A percentile compares a stretch with the other conserved stretches of the same genome.
These are phyloP conservation scores for Epinephelus moara DNA, from an alignment of 2,113 vertebrate species.

Conservation along the genomic window DNA sequence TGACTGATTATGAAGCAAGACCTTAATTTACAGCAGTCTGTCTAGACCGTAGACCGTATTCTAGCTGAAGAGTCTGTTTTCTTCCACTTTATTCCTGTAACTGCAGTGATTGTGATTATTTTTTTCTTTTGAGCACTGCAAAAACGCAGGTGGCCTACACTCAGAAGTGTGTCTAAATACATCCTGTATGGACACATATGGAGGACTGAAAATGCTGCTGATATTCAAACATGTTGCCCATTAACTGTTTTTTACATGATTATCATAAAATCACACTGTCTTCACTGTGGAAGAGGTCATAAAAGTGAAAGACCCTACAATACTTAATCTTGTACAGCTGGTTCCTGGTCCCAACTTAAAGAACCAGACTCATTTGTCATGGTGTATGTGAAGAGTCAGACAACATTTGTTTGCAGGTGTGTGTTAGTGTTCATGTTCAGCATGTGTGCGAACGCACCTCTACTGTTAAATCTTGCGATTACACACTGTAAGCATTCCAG, in stretches of 20 bases:
- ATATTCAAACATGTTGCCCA: background rate
- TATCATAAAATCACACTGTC: no score
- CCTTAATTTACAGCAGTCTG: no score
- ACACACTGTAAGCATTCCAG: conserved; percentile 63
- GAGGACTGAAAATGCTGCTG: background rate
- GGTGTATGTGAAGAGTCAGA: conserved; percentile 9
- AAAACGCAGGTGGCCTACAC: no score
- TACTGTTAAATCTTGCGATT: conserved; percentile 78
- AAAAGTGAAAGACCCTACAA: background rate
- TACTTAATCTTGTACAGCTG: background rate
- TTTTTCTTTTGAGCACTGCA: no score
- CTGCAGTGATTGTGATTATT: no score
- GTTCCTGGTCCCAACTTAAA: background rate
- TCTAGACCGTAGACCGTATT: no score
- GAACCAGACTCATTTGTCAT: background rate
- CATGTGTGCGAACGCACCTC: conserved; percentile 31
- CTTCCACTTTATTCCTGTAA: no score
- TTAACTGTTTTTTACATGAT: background rate
- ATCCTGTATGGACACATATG: background rate
- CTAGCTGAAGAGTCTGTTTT: no score
- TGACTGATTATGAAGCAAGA: no score
- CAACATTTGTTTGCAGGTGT: conserved; percentile 20
- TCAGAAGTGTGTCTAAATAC: no score
- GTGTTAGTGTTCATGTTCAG: conserved; percentile 23
- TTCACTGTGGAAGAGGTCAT: background rate